phyloP scores from a whole-genome alignment of 2,888 invertebrate species.

The Saturnia japonica region DNA sequence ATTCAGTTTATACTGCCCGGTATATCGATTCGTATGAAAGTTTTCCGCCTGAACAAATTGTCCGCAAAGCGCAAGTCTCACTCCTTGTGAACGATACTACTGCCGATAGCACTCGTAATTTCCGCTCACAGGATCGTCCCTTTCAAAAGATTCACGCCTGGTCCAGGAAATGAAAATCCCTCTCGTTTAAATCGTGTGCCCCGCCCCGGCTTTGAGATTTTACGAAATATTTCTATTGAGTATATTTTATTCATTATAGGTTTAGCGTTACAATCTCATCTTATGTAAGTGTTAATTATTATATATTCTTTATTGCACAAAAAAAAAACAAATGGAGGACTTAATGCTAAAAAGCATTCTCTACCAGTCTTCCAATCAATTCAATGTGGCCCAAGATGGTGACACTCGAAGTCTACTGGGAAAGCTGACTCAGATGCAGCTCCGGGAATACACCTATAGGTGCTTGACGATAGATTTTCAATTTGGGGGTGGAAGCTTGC shows the following conservation, averaged over 20 bases:
- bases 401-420: no score
- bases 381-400: no score
- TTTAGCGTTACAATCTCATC: no score
- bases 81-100: conserved; percentile 49
- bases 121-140: conserved; percentile 57
- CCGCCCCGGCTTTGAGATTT: conserved; percentile 44
- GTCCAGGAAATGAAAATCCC: conserved; percentile 65
- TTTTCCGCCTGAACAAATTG: conserved; percentile 9
- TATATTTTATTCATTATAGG: neutral
- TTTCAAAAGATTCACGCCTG: conserved; percentile 56
- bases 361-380: no score
- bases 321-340: no score
- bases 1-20: conserved; percentile 1
- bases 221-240: conserved; percentile 16
- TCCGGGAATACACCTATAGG: no score
- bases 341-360: no score
- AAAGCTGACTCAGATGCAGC: no score
- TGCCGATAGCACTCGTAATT: conserved; percentile 64
- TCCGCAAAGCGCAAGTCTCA: conserved; percentile 33
- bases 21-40: conserved; percentile 1
- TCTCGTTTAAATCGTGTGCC: conserved; percentile 62
- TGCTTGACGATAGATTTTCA: no score
- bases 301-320: no score
- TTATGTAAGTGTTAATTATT: no score
- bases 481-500: no score